Conservation (phyloP, 2,888 invertebrate species). For the Thymelicus sylvestris region DNA sequence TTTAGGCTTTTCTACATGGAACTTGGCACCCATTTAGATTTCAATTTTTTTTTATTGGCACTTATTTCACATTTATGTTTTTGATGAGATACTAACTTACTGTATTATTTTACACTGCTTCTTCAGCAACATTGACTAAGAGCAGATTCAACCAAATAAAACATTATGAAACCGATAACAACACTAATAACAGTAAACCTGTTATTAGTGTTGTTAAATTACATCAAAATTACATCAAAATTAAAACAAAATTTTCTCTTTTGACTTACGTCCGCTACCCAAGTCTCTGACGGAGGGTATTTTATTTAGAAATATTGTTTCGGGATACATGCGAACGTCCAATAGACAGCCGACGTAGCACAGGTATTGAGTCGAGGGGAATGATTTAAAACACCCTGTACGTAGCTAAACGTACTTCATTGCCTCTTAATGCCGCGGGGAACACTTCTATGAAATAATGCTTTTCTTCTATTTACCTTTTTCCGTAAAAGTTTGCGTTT, state of each 20-base stretch:
- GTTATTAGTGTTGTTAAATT: too few species aligned
- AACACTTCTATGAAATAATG: not conserved
- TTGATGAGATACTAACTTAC: too few species aligned
- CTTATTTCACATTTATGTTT: too few species aligned
- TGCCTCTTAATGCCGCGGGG: not conserved
- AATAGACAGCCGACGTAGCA: slow-evolving; percentile 56
- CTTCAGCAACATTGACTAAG: too few species aligned
- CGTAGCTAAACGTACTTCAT: slow-evolving; percentile 3
- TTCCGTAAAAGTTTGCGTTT: not conserved
- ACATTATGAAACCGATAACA: too few species aligned
- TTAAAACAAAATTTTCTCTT: slow-evolving; percentile 5
- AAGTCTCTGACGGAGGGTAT: slow-evolving; percentile 62
- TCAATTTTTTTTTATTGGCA: too few species aligned
- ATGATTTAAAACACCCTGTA: slow-evolving; percentile 21
- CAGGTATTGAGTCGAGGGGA: slow-evolving; percentile 63
- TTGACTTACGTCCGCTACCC: slow-evolving; percentile 29
- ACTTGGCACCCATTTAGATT: too few species aligned
- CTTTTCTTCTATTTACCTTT: not conserved
- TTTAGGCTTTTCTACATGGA: too few species aligned
- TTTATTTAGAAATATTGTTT: slow-evolving; percentile 81
- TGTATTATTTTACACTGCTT: too few species aligned
- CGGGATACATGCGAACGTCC: slow-evolving; percentile 61
- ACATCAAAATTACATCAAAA: not conserved
- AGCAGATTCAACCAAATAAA: too few species aligned
- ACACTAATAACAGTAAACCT: not conserved